Conservation (phyloP, 2,888 invertebrate genomes). For the Horisme vitalbata region DNA sequence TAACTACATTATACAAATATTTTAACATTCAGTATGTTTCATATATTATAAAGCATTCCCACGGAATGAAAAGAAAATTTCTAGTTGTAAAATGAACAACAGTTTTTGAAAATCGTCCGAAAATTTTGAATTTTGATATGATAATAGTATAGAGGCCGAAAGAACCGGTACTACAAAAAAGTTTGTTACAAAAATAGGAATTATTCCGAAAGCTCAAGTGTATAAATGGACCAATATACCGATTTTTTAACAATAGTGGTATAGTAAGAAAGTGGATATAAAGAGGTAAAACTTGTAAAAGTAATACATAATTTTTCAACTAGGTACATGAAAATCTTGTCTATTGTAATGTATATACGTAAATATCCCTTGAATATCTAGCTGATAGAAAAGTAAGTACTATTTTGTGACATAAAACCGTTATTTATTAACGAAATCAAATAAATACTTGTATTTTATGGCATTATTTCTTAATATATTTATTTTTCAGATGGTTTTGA, state of each 20-base stretch:
- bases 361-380: conserved; percentile 14
- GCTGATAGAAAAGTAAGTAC: conserved; percentile 11
- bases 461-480: not conserved
- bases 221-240: conserved; percentile 71
- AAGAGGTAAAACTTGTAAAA: conserved; percentile 14
- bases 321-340: not conserved
- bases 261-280: conserved; percentile 22
- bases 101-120: conserved; percentile 49
- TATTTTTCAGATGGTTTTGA: not conserved
- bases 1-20: conserved; percentile 53
- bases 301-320: conserved; percentile 9
- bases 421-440: not conserved
- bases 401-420: not conserved
- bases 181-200: conserved; percentile 78
- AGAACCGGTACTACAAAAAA: conserved; percentile 64
- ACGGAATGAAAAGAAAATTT: conserved; percentile 54
- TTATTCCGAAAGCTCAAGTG: conserved; percentile 75
- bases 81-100: conserved; percentile 43
- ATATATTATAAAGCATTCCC: conserved; percentile 48
- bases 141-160: conserved; percentile 51
- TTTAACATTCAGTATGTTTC: conserved; percentile 53
- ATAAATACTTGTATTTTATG: no score
- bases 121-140: conserved; percentile 71
- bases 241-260: conserved; percentile 44
- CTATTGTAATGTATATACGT: not conserved